These are phyloP conservation scores for Pogonophryne albipinna DNA, from an alignment of 2,797 vertebrate species.

Conservation along the genomic window DNA sequence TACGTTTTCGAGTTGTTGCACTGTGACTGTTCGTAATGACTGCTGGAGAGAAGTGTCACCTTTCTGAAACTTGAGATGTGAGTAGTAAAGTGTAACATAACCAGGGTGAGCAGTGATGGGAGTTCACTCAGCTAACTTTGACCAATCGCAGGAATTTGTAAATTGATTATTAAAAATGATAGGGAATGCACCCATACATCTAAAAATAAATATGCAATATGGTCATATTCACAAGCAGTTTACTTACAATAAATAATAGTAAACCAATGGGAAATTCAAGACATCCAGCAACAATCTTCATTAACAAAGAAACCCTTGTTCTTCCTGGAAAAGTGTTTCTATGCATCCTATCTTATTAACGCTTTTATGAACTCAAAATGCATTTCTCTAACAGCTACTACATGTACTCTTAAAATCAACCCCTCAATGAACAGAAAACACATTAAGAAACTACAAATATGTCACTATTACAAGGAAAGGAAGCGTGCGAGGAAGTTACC, in stretches of 20 bases:
- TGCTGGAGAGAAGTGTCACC: background rate
- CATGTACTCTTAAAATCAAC: background rate
- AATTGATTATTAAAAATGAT: background rate
- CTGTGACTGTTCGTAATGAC: background rate
- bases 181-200: background rate
- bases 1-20: background rate
- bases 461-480: background rate
- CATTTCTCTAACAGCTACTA: background rate
- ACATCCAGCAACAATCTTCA: no score
- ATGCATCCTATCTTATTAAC: background rate
- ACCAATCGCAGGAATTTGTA: no score
- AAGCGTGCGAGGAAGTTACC: no score
- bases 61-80: constrained; percentile 13
- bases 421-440: background rate
- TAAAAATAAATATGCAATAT: no score
- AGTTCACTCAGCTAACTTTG: background rate
- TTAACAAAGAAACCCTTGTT: no score
- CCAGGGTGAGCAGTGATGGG: background rate
- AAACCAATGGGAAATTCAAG: no score
- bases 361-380: background rate
- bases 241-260: no score
- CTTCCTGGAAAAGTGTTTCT: no score
- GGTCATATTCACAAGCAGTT: no score
- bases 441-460: background rate
- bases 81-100: background rate